phyloP scores from a whole-genome alignment of 2,797 vertebrate species.

The Centroberyx gerrardi region DNA sequence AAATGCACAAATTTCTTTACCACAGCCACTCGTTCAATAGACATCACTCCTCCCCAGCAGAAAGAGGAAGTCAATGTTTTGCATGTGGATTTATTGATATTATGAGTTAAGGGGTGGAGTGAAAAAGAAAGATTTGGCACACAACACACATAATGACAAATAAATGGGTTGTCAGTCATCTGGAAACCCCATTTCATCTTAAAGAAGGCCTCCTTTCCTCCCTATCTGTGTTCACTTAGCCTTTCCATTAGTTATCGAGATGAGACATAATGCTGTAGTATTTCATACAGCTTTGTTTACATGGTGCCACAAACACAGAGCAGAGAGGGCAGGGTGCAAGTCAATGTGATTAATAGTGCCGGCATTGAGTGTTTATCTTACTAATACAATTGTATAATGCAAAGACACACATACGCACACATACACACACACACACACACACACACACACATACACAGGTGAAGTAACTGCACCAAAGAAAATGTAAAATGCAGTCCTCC shows the following conservation, averaged over 20 bases:
- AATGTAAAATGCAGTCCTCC: constrained; percentile 2
- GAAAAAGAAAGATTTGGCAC: background rate
- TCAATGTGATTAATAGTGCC: constrained; percentile 59
- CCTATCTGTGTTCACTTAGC: background rate
- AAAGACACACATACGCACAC: constrained; percentile 30
- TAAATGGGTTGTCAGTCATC: background rate
- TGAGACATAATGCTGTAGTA: background rate
- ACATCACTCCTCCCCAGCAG: background rate
- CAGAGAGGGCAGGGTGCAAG: constrained; percentile 23
- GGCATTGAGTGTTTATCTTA: constrained; percentile 46
- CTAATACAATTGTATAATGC: constrained; percentile 34
- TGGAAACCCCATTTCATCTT: background rate
- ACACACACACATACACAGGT: constrained; percentile 17
- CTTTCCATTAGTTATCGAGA: constrained; percentile 4
- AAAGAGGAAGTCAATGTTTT: background rate
- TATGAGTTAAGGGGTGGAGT: background rate
- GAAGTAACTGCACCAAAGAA: constrained; percentile 21
- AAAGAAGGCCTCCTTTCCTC: background rate
- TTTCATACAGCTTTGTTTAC: constrained; percentile 20
- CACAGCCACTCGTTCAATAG: background rate
- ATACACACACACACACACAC: constrained; percentile 30
- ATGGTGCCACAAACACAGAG: constrained; percentile 16
- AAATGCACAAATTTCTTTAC: background rate
- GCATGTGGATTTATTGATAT: background rate
- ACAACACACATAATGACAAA: background rate